Evolutionary conservation across 1,140 invertebrate genomes (phyloP).

Genomic region (Vanessa atalanta): DNA sequence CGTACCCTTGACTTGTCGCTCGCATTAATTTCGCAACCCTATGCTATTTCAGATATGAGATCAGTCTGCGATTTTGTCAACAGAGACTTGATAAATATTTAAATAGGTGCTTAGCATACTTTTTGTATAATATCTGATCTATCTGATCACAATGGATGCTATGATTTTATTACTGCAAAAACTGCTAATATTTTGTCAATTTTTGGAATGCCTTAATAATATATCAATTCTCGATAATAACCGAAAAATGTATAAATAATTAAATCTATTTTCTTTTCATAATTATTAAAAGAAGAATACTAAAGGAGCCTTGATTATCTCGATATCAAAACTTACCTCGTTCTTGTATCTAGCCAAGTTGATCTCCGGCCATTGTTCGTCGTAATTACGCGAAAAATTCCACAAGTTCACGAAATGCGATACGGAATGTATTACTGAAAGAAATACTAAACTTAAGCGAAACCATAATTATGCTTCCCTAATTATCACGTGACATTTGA

Average conservation of each 20-base stretch:
- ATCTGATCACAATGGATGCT: too few relatives aligned
- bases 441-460: conserved; percentile 35
- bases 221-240: too few relatives aligned
- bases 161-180: too few relatives aligned
- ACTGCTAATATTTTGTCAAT: too few relatives aligned
- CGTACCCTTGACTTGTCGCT: conserved; percentile 44
- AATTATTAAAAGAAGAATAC: too few relatives aligned
- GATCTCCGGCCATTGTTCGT: conserved; percentile 58
- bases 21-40: conserved; percentile 47
- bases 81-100: conserved; percentile 22
- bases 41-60: conserved; percentile 33
- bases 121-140: neutral
- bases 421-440: conserved; percentile 72
- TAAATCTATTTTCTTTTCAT: too few relatives aligned
- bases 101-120: conserved; percentile 14
- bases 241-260: too few relatives aligned
- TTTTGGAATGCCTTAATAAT: too few relatives aligned
- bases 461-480: conserved; percentile 19
- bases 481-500: conserved; percentile 17
- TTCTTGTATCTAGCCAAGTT: conserved; percentile 70
- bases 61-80: conserved; percentile 32
- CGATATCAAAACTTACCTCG: conserved; percentile 55
- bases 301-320: too few relatives aligned
- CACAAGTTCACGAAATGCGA: conserved; percentile 73
- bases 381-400: conserved; percentile 72